Evolutionary conservation across 2,113 vertebrate species (phyloP), one percentile per base, ranked within the genome.

Genomic region (Spilogale gracilis): DNA sequence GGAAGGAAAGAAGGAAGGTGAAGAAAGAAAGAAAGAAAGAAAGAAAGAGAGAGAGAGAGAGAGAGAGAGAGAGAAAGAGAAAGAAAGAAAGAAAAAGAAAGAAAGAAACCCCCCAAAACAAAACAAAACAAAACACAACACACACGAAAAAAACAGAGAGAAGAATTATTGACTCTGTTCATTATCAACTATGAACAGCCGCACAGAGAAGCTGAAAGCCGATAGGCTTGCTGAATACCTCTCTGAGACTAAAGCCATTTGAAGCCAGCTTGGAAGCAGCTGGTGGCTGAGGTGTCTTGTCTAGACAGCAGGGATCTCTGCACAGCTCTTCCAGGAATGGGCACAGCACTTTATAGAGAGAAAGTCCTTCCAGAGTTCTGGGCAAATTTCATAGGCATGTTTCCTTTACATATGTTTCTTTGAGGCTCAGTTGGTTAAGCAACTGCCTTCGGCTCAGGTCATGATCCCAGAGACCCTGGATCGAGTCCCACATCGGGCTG

Each of bases 121-220:
- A 65, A 65, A 65, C 27, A 32, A 32, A 67, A 16, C 61, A 67
- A 67, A 32, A 5, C 63, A 27, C 5, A 30, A 61, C 23, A 27
- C 23, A 76, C 6, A 27, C 6, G 16, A 45, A 76, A 12, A 69
- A 8, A 69, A 3, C 23, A 52, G 17, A 54, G 17, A 69, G 43
- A 63, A n/a, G 1, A 23, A 17, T 45, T 63, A 63, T 94, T 89
- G 89, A 63, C 56, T 97, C 80, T 97, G 81, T 92, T 98, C 63
- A 43, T 98, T 96, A 94, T 98, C 93, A 96, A 76, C 83, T 61
- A 63, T 65, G 94, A 98, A 79, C 94, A 97, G 95, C 91, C 98
- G 97, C 97, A 67, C 16, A 83, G 89, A 92, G 87, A 95, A 94
- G 73, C 61, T 74, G 52, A 85, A 96, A 98, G 83, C 63, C 96